Evolutionary conservation across 1,140 invertebrate species (phyloP), one percentile per base, ranked within the genome.

Genomic region (Eumaeus atala): DNA sequence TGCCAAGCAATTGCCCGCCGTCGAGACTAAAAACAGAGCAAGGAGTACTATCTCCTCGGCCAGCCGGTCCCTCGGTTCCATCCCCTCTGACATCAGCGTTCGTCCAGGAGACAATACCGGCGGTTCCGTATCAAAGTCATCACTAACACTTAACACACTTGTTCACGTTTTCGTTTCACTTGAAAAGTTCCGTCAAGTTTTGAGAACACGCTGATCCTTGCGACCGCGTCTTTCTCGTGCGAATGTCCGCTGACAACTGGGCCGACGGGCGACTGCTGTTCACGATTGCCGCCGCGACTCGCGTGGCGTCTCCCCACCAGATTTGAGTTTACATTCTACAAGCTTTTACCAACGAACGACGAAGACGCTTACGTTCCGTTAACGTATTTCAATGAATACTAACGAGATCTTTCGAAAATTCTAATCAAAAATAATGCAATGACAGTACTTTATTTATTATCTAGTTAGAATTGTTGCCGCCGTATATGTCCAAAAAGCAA

Each of bases 1-100:
- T 17, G 87, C 78, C 61, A 88, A 65, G 35, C 82, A 84, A 61
- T 88, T 88, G 53, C 82, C 83, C 57, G 78, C 83, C 28, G 83
- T 74, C 16, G 85, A 85, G 40, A 87, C 72, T 61, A 88, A 62
- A 61, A 87, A 85, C 54, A 87, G 66, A 36, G 75, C 72, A 38
- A 82, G 74, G 69, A 86, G 82, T 28, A 84, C 61, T 48, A 85
- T 73, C 72, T 86, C 80, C 72, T 81, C 83, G 36, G 74, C 72
- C 51, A 81, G 72, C 65, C 77, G 79, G 69, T 86, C 76, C 58
- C 71, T 76, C 57, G 67, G 58, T 66, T 77, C 84, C 84, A 84
- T 87, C 68, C 72, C 83, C 77, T 77, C 75, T 74, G 74, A 79
- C 78, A 72, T 86, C 68, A 86, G 67, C 76, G 75, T 59, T 74